phyloP scores from a whole-genome alignment of 2,888 invertebrate species.

The Yponomeuta cagnagella region DNA sequence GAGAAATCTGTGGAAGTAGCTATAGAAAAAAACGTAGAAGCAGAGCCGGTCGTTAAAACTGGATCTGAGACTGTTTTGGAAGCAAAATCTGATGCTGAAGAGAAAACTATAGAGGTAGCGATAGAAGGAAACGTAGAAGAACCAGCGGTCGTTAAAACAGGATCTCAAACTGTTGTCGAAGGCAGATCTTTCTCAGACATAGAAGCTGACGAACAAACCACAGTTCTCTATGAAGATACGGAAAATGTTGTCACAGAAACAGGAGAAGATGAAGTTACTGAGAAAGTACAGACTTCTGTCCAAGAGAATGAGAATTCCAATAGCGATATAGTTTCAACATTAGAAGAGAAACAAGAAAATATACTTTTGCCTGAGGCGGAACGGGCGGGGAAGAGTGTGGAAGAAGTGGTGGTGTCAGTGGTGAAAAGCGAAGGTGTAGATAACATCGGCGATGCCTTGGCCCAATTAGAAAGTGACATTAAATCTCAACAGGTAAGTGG shows the following conservation, averaged over 20 bases:
- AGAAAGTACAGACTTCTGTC: conserved; percentile 12
- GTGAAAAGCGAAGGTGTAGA: conserved; percentile 32
- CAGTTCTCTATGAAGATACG: not conserved
- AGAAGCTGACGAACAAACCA: not conserved
- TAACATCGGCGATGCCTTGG: conserved; percentile 49
- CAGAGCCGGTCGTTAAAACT: not conserved
- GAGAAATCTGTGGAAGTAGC: conserved; percentile 19
- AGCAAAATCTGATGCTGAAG: not conserved
- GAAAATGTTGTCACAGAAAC: not conserved
- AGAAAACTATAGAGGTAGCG: not conserved
- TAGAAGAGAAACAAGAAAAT: conserved; percentile 17
- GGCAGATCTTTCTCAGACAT: not conserved
- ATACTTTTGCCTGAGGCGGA: conserved; percentile 19
- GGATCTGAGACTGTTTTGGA: not conserved
- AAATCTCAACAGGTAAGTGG: conserved; percentile 42
- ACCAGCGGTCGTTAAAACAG: not conserved
- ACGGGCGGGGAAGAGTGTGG: conserved; percentile 20
- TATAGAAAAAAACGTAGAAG: not conserved
- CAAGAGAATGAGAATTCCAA: conserved; percentile 23
- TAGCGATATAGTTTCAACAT: conserved; percentile 21
- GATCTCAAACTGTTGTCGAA: not conserved
- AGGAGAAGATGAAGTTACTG: conserved; percentile 16
- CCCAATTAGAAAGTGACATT: conserved; percentile 46
- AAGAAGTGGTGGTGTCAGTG: conserved; percentile 23
- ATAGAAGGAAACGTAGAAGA: not conserved